Evolutionary conservation across 1,140 invertebrate genomes (phyloP).

Genomic region (Drosophila mauritiana): DNA sequence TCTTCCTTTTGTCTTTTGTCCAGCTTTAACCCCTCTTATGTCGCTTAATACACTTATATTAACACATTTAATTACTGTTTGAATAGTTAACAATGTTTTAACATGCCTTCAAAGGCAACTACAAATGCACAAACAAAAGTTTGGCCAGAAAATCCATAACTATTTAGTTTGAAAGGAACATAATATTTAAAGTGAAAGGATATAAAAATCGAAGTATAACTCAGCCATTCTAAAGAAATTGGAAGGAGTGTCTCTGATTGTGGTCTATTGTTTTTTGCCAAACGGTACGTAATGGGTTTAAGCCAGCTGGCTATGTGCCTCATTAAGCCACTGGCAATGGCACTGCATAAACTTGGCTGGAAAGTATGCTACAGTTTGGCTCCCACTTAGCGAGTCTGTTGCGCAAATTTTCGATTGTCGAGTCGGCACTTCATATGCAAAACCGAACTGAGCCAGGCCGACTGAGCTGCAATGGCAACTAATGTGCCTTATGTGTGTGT

Average conservation of each 20-base stretch:
- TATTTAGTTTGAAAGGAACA: too few relatives aligned
- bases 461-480: conserved; percentile 43
- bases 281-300: conserved; percentile 24
- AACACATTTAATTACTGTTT: conserved; percentile 12
- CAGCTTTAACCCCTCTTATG: background rate
- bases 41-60: conserved; percentile 30
- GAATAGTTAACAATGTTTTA: too few relatives aligned
- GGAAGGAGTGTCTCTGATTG: background rate
- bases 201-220: too few relatives aligned
- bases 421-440: conserved; percentile 79
- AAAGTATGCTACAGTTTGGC: conserved; percentile 72
- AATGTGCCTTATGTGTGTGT: conserved; percentile 18
- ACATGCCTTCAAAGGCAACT: too few relatives aligned
- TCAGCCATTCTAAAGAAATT: background rate
- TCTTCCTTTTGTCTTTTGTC: background rate
- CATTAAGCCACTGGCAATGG: conserved; percentile 50
- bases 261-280: background rate
- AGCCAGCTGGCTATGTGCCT: conserved; percentile 28
- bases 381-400: conserved; percentile 78
- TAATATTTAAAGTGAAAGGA: too few relatives aligned
- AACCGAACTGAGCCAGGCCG: conserved; percentile 46
- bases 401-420: conserved; percentile 81
- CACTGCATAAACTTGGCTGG: conserved; percentile 62
- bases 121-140: too few relatives aligned
- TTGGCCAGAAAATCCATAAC: too few relatives aligned